Evolutionary conservation across 2,888 invertebrate genomes (phyloP).

Genomic region (Lamellibrachia satsuma): DNA sequence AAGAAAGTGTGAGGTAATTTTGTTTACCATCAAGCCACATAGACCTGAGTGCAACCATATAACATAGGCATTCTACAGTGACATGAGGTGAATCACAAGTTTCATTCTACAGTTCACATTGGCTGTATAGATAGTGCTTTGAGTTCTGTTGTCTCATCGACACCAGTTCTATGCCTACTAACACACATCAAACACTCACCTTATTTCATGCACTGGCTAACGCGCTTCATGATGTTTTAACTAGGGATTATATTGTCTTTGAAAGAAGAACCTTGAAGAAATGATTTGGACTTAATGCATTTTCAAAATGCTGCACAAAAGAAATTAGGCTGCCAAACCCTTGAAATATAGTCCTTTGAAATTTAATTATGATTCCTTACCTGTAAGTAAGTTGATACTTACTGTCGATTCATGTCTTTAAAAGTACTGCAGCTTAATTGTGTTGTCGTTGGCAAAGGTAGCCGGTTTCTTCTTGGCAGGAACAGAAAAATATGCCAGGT

Average conservation of each 20-base stretch:
- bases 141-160: background rate
- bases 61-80: background rate
- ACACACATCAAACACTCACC: background rate
- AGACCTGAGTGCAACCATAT: background rate
- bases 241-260: background rate
- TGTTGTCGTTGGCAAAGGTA: background rate
- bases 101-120: background rate
- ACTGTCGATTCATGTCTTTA: background rate
- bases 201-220: background rate
- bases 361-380: background rate
- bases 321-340: background rate
- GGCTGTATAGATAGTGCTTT: background rate
- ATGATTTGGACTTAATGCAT: too few species aligned
- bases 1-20: background rate
- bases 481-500: background rate
- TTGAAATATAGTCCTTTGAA: background rate
- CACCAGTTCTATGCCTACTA: background rate
- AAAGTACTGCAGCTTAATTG: background rate
- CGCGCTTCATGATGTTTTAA: background rate
- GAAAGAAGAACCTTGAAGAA: background rate
- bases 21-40: background rate
- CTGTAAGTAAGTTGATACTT: background rate
- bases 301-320: too few species aligned
- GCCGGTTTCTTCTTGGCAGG: background rate
- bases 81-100: background rate